These are phyloP conservation scores for Acanthisitta chloris DNA, from an alignment of 2,113 vertebrate genomes.

Conservation along the genomic window DNA sequence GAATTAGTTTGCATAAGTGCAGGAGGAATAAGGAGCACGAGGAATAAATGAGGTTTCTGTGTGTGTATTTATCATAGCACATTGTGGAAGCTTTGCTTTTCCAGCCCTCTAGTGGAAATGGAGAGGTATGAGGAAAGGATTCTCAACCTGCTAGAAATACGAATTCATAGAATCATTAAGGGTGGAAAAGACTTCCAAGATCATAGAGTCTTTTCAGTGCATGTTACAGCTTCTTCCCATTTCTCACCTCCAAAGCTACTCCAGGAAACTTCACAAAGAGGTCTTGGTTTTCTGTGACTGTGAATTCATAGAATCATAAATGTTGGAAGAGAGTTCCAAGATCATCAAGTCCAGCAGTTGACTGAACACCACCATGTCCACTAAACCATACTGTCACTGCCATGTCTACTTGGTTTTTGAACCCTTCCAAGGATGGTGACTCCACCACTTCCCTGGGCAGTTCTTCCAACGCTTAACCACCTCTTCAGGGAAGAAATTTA, in stretches of 20 bases:
- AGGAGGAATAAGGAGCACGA: neutral
- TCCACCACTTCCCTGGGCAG: neutral
- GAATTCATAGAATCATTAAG: neutral
- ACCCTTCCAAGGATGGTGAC: neutral
- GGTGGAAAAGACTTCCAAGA: neutral
- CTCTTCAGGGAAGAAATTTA: neutral
- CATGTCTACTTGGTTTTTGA: fast-evolving
- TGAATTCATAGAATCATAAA: neutral
- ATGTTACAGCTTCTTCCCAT: neutral
- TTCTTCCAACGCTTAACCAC: neutral
- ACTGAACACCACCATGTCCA: neutral
- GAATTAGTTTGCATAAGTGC: neutral
- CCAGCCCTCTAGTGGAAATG: conserved; percentile 52
- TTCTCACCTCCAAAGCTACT: neutral
- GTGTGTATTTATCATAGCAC: neutral
- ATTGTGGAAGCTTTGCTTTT: neutral
- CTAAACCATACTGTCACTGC: neutral
- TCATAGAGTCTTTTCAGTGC: fast-evolving
- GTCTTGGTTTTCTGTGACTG: neutral
- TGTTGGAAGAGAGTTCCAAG: neutral
- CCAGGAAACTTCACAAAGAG: neutral
- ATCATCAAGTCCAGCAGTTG: neutral
- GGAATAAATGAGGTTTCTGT: neutral
- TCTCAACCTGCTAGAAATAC: neutral
- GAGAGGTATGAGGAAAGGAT: neutral